phyloP scores from a whole-genome alignment of 2,113 vertebrate species.

The Corythaixoides concolor region DNA sequence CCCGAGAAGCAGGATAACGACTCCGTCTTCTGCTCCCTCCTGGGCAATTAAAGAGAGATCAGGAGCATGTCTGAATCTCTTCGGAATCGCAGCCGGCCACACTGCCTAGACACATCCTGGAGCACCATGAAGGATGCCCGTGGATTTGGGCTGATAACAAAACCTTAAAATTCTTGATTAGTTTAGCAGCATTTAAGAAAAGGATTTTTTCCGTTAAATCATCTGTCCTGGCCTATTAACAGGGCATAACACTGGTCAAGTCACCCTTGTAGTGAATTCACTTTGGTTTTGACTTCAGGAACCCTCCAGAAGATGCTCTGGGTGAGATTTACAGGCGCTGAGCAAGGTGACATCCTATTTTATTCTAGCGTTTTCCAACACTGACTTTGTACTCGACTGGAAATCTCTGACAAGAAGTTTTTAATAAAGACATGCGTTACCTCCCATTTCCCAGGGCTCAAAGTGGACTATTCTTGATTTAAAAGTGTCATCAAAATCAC shows the following conservation, averaged over 20 bases:
- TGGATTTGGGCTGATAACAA: background rate
- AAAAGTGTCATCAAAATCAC: background rate
- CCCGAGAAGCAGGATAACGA: constrained; percentile 84
- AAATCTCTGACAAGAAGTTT: background rate
- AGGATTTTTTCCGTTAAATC: background rate
- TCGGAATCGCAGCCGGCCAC: background rate
- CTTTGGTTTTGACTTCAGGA: background rate
- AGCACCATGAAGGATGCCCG: background rate
- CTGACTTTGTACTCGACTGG: background rate
- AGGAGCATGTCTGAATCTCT: background rate
- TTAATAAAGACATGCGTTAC: background rate
- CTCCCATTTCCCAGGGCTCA: background rate
- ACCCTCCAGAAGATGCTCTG: background rate
- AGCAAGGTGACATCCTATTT: background rate
- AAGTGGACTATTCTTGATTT: background rate
- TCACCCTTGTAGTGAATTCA: background rate
- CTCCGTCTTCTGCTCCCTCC: constrained; percentile 76
- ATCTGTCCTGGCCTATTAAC: background rate
- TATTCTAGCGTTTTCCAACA: background rate
- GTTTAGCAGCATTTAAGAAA: background rate
- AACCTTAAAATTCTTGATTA: background rate
- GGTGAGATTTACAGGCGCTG: background rate
- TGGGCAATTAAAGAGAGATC: constrained; percentile 39
- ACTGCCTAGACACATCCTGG: no score
- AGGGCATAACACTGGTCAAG: background rate